Percentiles rank a stretch among this genome's conserved stretches.
phyloP scores from a whole-genome alignment of 2,797 vertebrate genomes.

The Lates japonicus region DNA sequence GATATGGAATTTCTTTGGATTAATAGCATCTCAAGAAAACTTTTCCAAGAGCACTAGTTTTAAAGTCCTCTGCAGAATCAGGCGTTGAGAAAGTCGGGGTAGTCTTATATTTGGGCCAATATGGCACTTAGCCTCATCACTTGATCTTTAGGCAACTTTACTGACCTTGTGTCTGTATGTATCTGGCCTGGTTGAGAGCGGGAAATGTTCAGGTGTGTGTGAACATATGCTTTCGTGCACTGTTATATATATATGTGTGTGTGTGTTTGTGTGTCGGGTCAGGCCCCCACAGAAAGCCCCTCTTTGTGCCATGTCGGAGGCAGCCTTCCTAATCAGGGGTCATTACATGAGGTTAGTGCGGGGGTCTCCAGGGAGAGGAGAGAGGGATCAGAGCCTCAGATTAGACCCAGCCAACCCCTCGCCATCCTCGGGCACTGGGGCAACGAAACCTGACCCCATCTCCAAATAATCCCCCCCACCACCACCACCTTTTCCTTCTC shows the following conservation, averaged over 20 bases:
- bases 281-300: constrained; percentile 76
- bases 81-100: no score
- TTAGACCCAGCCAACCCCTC: constrained; percentile 78
- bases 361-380: constrained; percentile 74
- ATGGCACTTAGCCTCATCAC: no score
- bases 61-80: no score
- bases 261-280: constrained; percentile 42
- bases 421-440: constrained; percentile 63
- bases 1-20: no score
- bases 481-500: not conserved
- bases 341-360: constrained; percentile 83
- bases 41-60: no score
- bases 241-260: constrained; percentile 5
- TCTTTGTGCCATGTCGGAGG: constrained; percentile 80
- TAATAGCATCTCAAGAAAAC: no score
- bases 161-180: not conserved
- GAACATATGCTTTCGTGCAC: constrained; percentile 19
- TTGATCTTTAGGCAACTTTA: not conserved
- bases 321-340: constrained; percentile 84
- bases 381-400: constrained; percentile 81
- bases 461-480: not conserved
- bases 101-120: no score
- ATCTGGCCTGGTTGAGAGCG: constrained; percentile 8
- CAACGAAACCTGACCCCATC: constrained; percentile 66
- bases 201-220: constrained; percentile 54